A percentile compares a stretch with the other conserved stretches of the same genome.
Conservation (phyloP, 2,113 vertebrate genomes). For the Cairina moschata region DNA sequence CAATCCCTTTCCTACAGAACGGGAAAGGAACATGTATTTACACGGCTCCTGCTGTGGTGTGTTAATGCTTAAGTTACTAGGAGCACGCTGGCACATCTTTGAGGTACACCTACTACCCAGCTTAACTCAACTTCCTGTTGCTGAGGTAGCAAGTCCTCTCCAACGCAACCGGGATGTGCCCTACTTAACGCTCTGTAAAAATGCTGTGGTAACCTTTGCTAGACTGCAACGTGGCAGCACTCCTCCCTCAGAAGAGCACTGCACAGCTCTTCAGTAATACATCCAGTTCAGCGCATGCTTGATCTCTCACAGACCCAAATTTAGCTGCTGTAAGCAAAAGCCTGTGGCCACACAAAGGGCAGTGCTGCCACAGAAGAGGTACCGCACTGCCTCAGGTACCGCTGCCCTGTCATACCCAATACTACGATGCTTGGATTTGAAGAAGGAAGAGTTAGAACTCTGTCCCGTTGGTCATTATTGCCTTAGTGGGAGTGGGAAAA, state of each 20-base stretch:
- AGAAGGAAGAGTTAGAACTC: constrained; percentile 21
- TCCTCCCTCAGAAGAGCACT: neutral
- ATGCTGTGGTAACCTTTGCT: neutral
- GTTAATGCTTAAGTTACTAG: constrained; percentile 42
- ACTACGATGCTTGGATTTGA: constrained; percentile 12
- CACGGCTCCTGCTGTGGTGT: constrained; percentile 37
- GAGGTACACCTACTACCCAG: neutral
- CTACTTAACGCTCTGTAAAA: neutral
- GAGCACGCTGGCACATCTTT: constrained; percentile 65
- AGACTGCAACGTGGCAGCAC: neutral
- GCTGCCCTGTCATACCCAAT: constrained; percentile 14
- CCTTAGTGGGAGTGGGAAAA: constrained; percentile 5
- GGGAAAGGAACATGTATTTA: constrained; percentile 40
- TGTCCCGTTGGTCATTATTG: constrained; percentile 64
- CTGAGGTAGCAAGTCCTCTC: constrained; percentile 19
- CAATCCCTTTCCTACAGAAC: constrained; percentile 23
- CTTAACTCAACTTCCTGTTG: constrained; percentile 40
- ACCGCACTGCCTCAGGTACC: neutral
- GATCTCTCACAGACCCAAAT: neutral
- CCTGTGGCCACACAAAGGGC: neutral
- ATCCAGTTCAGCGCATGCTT: constrained; percentile 11
- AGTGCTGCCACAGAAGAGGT: neutral
- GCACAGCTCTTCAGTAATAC: neutral
- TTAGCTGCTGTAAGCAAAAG: neutral
- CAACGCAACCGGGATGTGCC: neutral